Base-by-base conservation (phyloP, 2,113 vertebrate genomes). In the Oryzias curvinotus region DNA sequence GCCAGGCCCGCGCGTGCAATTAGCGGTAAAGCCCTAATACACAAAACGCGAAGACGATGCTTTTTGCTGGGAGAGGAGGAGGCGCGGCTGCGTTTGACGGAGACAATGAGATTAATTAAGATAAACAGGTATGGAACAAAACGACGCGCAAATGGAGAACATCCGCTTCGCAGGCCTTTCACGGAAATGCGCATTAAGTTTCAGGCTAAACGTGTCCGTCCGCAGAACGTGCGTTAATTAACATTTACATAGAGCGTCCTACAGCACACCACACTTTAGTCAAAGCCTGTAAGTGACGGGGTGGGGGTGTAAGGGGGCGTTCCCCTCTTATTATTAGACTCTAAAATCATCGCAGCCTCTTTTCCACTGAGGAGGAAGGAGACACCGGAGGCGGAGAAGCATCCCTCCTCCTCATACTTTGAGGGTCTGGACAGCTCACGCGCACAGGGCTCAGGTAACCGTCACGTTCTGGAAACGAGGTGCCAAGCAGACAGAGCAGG, bases 81-180 rank as follows among this genome's bases (percentile, higher is more conserved):
- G 36, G 12, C n/a, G 41, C 42, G 7, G 60, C 51, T 52, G n/a
- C 7, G 23, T 28, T 51, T 43, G 12, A 18, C 21, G 26, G 2
- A 49, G 13, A 52, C 59, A 65, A 42, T 23, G n/a, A 65, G 65
- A 81, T 77, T 52, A 66, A 83, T 78, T 66, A 73, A 73, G 70
- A 75, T 73, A 54, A 63, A 73, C 52, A 65, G 25, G 28, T 7
- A 26, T 17, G 4, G 7, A 66, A 62, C 45, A 71, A 47, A 23
- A 78, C 69, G 18, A 52, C 63, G 28, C 54, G 46, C 68, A 50
- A 63, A 36, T 12, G 36, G 36, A 36, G 36, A 10, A 36, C 8
- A 36, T 36, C 8, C 10, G 36, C 36, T 12, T 3, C 36, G 7
- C 36, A 36, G 36, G 36, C 36, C 36, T 36, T 12, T 10, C 36